Base-by-base conservation (phyloP, 1,140 invertebrate species). In the Parapsyche elsis region DNA sequence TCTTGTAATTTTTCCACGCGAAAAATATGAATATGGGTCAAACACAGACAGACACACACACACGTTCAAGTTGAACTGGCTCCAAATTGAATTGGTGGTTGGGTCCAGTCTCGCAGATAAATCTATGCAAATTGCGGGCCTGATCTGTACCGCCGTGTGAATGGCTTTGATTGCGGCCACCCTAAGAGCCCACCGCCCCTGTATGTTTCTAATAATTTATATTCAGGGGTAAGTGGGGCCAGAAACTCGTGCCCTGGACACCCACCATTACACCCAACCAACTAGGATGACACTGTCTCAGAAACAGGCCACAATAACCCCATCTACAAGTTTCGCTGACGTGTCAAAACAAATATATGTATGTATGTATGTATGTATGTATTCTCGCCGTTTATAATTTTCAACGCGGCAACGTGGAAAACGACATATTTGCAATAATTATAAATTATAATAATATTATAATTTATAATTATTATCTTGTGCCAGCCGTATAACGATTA, bases 151-250 rank as follows among this genome's bases (percentile, higher is more conserved):
- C 30, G 53, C 38, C 70, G 53, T 70, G 76, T 81, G 81, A 81
- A 81, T 81, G 46, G 81, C 75, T 71, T 74, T 81, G 81, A 81
- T 81, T 81, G 81, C 81, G 81, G 59, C 23, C 19, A 30, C 64
- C 1, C 23, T 30, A 14, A 45, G 76, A 46, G 71, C 71, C 30
- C 30, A 38, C 1, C 30, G 30, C 30, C 30, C 30, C 30, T 59
- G 78, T 82, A 61, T 82, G 81, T 79, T 80, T 82, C 81, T 82
- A 80, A 82, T 82, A 82, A 82, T 82, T 82, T 82, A 82, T 82
- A 82, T 82, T 82, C 81, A 77, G 53, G 74, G 78, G 73, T 73
- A 80, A 79, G 61, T 61, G 77, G 38, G 30, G 45, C 44, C 57
- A 81, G 80, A 76, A 38, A 1, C 21, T 19, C 76, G 70, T 38